A percentile compares a stretch with the other conserved stretches of the same genome.
phyloP scores from a whole-genome alignment of 2,888 invertebrate genomes.

The Priocnemis perturbator region DNA sequence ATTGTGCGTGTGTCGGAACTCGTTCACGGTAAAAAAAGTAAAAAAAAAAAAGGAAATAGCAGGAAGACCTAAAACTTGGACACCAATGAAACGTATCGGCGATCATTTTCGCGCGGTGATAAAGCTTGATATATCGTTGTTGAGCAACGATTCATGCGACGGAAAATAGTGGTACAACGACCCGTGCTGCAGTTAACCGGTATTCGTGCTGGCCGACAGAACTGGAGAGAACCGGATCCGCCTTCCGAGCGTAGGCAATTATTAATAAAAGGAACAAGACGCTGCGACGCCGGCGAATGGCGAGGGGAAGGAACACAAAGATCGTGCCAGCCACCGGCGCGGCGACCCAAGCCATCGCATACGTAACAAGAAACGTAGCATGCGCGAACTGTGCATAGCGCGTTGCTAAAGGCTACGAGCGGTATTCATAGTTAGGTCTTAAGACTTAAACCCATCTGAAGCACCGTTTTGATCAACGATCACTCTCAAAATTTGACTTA shows the following conservation, averaged over 20 bases:
- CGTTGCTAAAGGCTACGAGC: no score
- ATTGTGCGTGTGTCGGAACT: neutral
- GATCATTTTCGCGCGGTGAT: no score
- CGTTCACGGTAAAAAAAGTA: neutral
- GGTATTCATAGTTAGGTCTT: no score
- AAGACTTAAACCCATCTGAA: no score
- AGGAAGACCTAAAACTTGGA: no score
- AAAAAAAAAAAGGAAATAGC: neutral
- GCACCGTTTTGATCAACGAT: no score
- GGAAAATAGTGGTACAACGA: slow-evolving; percentile 57
- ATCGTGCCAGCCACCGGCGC: neutral
- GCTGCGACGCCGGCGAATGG: neutral
- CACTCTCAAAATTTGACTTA: no score
- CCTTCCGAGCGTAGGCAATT: slow-evolving; percentile 33
- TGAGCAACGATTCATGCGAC: neutral
- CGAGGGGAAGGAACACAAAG: neutral
- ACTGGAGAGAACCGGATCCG: slow-evolving; percentile 59
- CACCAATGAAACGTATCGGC: no score
- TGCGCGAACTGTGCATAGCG: no score
- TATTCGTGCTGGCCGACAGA: slow-evolving; percentile 41
- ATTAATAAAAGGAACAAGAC: slow-evolving; percentile 31
- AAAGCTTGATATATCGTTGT: no score
- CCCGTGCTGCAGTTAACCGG: slow-evolving; percentile 54
- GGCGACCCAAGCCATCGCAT: no score
- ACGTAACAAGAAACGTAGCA: no score